Conservation (phyloP, 2,113 vertebrate genomes). For the Synchiropus splendidus region DNA sequence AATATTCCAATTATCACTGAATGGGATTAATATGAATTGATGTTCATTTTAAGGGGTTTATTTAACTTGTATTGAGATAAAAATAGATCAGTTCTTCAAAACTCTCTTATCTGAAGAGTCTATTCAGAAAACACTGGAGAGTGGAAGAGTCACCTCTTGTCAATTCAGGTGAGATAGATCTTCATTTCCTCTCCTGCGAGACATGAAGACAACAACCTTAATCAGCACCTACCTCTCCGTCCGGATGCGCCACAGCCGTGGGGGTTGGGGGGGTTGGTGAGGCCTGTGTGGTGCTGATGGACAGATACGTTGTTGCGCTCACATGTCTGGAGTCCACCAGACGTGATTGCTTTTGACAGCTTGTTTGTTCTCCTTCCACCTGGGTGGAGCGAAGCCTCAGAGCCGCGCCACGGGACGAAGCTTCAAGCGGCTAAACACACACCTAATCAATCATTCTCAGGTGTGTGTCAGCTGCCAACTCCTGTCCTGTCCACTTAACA, state of each 20-base stretch:
- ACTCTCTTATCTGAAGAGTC: not conserved
- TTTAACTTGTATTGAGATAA: no score
- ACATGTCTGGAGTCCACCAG: slow-evolving; percentile 44
- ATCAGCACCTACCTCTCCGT: slow-evolving; percentile 26
- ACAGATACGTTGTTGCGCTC: slow-evolving; percentile 54
- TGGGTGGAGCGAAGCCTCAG: slow-evolving; percentile 46
- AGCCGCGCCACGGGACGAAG: slow-evolving; percentile 35
- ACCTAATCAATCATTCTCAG: slow-evolving; percentile 19
- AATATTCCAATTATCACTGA: no score
- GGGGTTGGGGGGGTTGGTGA: slow-evolving; percentile 14
- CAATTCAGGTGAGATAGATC: not conserved
- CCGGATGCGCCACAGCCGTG: slow-evolving; percentile 26
- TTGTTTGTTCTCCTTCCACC: slow-evolving; percentile 69
- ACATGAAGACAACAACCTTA: slow-evolving; percentile 35
- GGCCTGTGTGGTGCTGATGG: slow-evolving; percentile 37
- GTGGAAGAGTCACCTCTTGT: not conserved
- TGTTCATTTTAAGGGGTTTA: no score
- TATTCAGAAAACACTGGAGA: not conserved
- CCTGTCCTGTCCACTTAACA: slow-evolving; percentile 4
- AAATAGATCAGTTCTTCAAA: no score
- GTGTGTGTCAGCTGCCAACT: slow-evolving; percentile 8
- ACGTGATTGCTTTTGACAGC: slow-evolving; percentile 66
- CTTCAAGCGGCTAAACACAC: slow-evolving; percentile 20
- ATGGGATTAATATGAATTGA: no score
- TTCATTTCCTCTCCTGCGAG: slow-evolving; percentile 26